Percentiles rank a stretch among this genome's conserved stretches.
Conservation (phyloP, 2,797 vertebrate genomes). For the Okamejei kenojei region DNA sequence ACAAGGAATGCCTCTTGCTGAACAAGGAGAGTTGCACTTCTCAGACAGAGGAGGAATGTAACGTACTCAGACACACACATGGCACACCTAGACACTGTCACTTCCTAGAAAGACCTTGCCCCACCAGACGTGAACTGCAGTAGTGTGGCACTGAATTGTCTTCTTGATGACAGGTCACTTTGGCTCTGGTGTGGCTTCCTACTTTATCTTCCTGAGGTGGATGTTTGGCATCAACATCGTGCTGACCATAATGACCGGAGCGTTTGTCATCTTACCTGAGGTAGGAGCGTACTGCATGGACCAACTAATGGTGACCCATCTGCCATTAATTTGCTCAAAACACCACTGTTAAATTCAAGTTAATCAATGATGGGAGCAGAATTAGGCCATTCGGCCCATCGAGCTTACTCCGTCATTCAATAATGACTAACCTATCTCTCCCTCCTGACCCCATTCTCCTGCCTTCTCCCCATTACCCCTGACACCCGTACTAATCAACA, state of each 20-base stretch:
- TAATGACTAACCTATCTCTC: too few species aligned
- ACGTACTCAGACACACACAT: not conserved
- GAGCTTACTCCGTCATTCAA: too few species aligned
- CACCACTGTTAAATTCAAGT: not conserved
- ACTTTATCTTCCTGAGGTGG: slow-evolving; percentile 97
- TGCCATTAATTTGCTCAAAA: not conserved
- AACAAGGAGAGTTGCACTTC: not conserved
- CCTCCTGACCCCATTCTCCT: too few species aligned
- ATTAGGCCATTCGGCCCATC: too few species aligned
- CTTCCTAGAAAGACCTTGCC: not conserved
- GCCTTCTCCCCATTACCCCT: too few species aligned
- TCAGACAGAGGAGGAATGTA: not conserved
- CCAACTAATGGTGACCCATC: not conserved
- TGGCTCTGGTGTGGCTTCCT: slow-evolving; percentile 93
- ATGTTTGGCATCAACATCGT: slow-evolving; percentile 94
- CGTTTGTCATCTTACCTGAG: slow-evolving; percentile 93
- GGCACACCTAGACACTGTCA: too few species aligned
- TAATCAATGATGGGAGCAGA: too few species aligned
- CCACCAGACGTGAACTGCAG: not conserved
- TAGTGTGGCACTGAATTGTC: not conserved
- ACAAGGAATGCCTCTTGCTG: not conserved
- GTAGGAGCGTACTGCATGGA: slow-evolving; percentile 54
- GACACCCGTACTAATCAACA: too few species aligned
- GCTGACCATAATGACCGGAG: slow-evolving; percentile 86
- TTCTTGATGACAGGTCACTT: slow-evolving; percentile 76